A percentile compares a stretch with the other conserved stretches of the same genome.
Evolutionary conservation across 2,797 vertebrate genomes (phyloP).

Genomic region (Oophaga sylvatica): DNA sequence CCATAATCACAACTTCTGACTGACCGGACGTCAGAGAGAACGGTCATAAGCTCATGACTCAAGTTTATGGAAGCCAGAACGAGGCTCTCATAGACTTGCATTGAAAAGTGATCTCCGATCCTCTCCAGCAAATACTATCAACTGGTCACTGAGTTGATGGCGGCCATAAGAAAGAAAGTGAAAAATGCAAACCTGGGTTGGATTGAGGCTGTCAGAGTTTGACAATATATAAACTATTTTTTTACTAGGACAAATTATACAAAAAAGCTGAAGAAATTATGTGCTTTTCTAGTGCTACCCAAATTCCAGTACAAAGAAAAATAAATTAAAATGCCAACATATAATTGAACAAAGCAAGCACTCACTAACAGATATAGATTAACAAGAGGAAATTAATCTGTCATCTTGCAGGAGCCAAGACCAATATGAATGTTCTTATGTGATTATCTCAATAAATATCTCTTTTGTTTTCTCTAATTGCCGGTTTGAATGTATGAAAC

Average conservation of each 20-base stretch:
- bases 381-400: constrained; percentile 79
- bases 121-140: too few relatives aligned
- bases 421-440: constrained; percentile 80
- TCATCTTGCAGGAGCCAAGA: constrained; percentile 75
- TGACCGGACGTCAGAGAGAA: too few relatives aligned
- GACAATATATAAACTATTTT: neutral
- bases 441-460: constrained; percentile 81
- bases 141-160: too few relatives aligned
- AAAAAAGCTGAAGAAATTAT: neutral
- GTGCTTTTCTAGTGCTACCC: neutral
- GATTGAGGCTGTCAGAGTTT: neutral
- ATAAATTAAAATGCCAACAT: constrained; percentile 77
- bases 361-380: constrained; percentile 74
- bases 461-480: constrained; percentile 86
- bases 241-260: neutral
- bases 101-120: too few relatives aligned
- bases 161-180: neutral
- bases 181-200: neutral
- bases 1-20: too few relatives aligned
- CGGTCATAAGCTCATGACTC: too few relatives aligned
- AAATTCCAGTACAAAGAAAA: constrained; percentile 76
- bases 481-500: constrained; percentile 82
- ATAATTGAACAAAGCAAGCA: constrained; percentile 78
- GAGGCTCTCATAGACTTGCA: too few relatives aligned
- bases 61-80: too few relatives aligned